A percentile compares a stretch with the other conserved stretches of the same genome.
phyloP scores from a whole-genome alignment of 2,797 vertebrate genomes.

The Morus bassanus region DNA sequence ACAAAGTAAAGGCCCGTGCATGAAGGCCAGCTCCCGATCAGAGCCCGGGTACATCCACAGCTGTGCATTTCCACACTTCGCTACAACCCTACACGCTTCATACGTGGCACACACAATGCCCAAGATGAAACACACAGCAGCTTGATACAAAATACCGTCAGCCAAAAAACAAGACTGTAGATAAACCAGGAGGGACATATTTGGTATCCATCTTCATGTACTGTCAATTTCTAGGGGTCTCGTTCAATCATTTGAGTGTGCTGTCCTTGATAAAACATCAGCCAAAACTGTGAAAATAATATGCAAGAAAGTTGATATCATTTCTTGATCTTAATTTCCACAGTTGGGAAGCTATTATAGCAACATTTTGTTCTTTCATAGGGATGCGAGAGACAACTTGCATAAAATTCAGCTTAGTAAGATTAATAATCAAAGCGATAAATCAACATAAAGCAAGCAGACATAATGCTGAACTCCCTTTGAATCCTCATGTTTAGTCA shows the following conservation, averaged over 20 bases:
- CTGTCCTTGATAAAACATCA: slow-evolving; percentile 41
- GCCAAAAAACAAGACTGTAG: neutral
- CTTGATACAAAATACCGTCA: neutral
- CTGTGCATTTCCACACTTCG: neutral
- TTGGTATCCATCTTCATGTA: neutral
- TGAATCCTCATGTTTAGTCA: neutral
- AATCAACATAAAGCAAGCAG: slow-evolving; percentile 13
- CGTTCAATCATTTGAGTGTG: neutral
- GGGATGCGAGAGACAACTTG: slow-evolving; percentile 38
- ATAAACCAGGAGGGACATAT: neutral
- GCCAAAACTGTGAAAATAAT: slow-evolving; percentile 56
- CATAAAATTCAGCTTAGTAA: slow-evolving; percentile 10
- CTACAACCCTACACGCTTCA: neutral
- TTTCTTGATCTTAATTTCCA: slow-evolving; percentile 49
- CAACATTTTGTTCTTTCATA: slow-evolving; percentile 24
- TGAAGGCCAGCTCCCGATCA: neutral
- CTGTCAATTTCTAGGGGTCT: neutral
- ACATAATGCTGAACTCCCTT: neutral
- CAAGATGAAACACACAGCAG: neutral
- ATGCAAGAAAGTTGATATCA: neutral
- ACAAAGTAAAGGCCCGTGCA: neutral
- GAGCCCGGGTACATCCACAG: neutral
- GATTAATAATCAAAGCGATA: neutral
- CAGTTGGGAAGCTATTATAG: slow-evolving; percentile 31
- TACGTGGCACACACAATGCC: neutral